Percentiles rank a stretch among this genome's conserved stretches.
phyloP scores from a whole-genome alignment of 2,888 invertebrate genomes.

The Netelia melanura region DNA sequence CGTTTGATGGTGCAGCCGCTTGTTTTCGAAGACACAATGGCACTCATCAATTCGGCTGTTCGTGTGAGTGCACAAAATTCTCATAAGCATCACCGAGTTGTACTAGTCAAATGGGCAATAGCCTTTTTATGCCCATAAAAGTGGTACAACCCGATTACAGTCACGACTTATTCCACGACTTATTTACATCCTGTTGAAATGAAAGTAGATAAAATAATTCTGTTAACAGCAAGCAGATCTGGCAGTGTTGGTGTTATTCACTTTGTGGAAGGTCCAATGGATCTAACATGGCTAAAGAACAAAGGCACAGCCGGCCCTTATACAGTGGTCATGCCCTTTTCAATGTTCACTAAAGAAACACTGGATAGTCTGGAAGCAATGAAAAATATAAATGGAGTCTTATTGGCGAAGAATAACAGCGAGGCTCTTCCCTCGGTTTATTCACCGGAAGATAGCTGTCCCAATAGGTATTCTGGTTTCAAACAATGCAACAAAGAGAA shows the following conservation, averaged over 20 bases:
- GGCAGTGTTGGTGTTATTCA: slow-evolving; percentile 96
- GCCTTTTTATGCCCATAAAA: neutral
- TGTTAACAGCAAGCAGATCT: slow-evolving; percentile 88
- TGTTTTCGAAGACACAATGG: slow-evolving; percentile 97
- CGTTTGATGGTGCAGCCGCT: slow-evolving; percentile 89
- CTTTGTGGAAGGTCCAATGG: slow-evolving; percentile 88
- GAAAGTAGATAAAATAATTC: neutral
- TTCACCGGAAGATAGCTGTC: slow-evolving; percentile 91
- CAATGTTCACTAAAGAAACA: slow-evolving; percentile 87
- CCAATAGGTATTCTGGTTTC: slow-evolving; percentile 90
- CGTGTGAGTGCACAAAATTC: slow-evolving; percentile 89
- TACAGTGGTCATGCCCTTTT: slow-evolving; percentile 90
- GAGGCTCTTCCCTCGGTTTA: slow-evolving; percentile 74
- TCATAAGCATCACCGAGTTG: neutral
- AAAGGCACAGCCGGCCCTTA: slow-evolving; percentile 93
- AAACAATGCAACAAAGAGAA: slow-evolving; percentile 84
- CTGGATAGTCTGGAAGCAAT: slow-evolving; percentile 86
- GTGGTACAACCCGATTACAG: neutral
- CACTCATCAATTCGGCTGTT: slow-evolving; percentile 97
- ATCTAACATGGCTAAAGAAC: slow-evolving; percentile 90
- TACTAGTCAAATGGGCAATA: slow-evolving; percentile 27
- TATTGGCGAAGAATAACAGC: slow-evolving; percentile 87
- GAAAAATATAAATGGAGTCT: slow-evolving; percentile 88
- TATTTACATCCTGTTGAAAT: neutral
- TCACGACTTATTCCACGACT: neutral